phyloP scores from a whole-genome alignment of 2,113 vertebrate genomes.

The Muntiacus reevesi region DNA sequence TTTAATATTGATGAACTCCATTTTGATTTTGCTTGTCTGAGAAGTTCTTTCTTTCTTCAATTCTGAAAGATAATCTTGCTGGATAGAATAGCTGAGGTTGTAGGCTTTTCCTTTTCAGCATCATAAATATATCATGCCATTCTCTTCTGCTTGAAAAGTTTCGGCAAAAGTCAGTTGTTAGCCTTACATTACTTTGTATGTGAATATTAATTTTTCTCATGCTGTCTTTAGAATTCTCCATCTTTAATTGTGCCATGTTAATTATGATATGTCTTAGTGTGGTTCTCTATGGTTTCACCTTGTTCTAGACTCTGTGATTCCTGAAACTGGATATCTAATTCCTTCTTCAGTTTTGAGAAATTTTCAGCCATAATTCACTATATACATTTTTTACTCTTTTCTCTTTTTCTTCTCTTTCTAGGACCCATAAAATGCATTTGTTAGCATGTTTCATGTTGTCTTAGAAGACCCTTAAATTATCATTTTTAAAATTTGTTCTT shows the following conservation, averaged over 20 bases:
- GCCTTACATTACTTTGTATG: background rate
- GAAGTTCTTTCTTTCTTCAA: background rate
- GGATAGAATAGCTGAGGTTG: background rate
- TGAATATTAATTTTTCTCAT: background rate
- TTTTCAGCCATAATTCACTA: background rate
- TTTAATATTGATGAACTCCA: background rate
- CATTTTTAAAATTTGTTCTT: background rate
- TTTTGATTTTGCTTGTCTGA: background rate
- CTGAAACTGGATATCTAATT: background rate
- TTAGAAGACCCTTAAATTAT: background rate
- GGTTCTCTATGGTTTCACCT: background rate
- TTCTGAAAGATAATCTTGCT: background rate
- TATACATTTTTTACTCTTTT: background rate
- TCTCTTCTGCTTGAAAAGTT: background rate
- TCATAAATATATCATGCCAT: background rate
- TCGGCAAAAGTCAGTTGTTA: background rate
- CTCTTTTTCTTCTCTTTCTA: background rate
- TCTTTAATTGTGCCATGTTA: background rate
- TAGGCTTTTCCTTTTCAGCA: background rate
- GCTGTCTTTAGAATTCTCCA: background rate
- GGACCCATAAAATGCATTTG: background rate
- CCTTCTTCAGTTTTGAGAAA: background rate
- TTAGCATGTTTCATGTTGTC: background rate
- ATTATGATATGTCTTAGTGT: background rate
- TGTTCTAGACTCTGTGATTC: background rate